Conservation (phyloP, 1,140 invertebrate genomes). For the Catajapyx aquilonaris region DNA sequence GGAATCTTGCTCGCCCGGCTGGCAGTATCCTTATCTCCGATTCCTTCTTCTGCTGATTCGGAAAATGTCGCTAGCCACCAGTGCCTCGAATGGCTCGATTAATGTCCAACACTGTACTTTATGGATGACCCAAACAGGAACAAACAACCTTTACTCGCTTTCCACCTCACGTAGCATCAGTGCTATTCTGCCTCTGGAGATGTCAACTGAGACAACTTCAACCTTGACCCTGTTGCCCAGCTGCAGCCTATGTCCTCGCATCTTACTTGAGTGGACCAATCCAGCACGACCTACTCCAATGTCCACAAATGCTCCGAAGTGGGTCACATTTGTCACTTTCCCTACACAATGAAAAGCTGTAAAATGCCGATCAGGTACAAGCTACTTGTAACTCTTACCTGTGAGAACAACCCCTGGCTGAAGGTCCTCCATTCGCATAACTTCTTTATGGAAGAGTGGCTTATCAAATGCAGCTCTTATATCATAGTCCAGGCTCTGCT, state of each 20-base stretch:
- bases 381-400: slow-evolving; percentile 16
- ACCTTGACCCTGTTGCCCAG: slow-evolving; percentile 49
- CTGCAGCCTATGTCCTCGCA: slow-evolving; percentile 32
- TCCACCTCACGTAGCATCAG: neutral
- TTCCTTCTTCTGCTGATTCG: too few species aligned
- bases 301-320: slow-evolving; percentile 80
- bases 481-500: slow-evolving; percentile 39
- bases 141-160: too few species aligned
- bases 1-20: too few species aligned
- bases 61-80: too few species aligned
- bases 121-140: too few species aligned
- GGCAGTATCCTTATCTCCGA: too few species aligned
- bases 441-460: slow-evolving; percentile 42
- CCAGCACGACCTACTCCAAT: slow-evolving; percentile 57
- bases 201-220: slow-evolving; percentile 31
- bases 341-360: slow-evolving; percentile 20
- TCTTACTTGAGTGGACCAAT: slow-evolving; percentile 43
- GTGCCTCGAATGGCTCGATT: too few species aligned
- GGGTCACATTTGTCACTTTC: slow-evolving; percentile 55
- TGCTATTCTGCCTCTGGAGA: slow-evolving; percentile 3
- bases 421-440: slow-evolving; percentile 36
- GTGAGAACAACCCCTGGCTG: slow-evolving; percentile 27
- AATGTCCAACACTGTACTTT: too few species aligned
- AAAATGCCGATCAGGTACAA: neutral
- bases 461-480: slow-evolving; percentile 35